Evolutionary conservation across 2,797 vertebrate species (phyloP), one percentile per base, ranked within the genome.

Genomic region (Numenius phaeopus): DNA sequence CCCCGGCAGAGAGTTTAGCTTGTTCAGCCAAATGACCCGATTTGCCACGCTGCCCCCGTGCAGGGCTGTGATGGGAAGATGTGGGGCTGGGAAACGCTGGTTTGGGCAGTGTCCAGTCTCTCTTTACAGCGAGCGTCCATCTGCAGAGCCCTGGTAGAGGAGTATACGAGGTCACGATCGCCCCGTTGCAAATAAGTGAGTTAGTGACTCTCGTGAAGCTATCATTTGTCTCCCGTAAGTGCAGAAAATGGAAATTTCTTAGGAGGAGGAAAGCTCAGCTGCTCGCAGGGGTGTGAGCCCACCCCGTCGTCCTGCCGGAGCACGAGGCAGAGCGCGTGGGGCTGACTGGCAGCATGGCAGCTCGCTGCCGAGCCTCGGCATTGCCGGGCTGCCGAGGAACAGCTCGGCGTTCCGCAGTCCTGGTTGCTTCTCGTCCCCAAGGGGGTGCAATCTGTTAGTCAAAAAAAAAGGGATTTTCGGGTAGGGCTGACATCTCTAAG

Each of bases 401-500:
- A 14, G 52, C 61, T 61, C 8, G 1, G 67, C 6, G 0, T 24
- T 24, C 52, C 23, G n/a, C 73, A 9, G 5, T 14, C 64, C 52
- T 19, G 2, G 14, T 39, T 19, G 40, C 85, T 83, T 62, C 77
- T 89, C 10, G 14, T 91, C 91, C 88, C 96, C 91, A 87, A 52
- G 88, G 73, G 80, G 73, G 64, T 95, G 91, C 85, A 79, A 30
- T 44, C 2, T 22, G 50, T 87, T 86, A 66, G 47, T 72, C 73
- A 76, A 65, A 19, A 26, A 26, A 95, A 83, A 4, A 5, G 1
- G 64, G 55, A 49, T 90, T 54, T 91, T 16, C 69, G 79, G 62
- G 61, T 78, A 47, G 46, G 61, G 61, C 72, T 78, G 91, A 20
- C 27, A 4, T 57, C 59, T 52, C 82, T 46, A 62, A 90, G 5